Evolutionary conservation across 2,888 invertebrate species (phyloP).

Genomic region (Drosophila bunnanda): DNA sequence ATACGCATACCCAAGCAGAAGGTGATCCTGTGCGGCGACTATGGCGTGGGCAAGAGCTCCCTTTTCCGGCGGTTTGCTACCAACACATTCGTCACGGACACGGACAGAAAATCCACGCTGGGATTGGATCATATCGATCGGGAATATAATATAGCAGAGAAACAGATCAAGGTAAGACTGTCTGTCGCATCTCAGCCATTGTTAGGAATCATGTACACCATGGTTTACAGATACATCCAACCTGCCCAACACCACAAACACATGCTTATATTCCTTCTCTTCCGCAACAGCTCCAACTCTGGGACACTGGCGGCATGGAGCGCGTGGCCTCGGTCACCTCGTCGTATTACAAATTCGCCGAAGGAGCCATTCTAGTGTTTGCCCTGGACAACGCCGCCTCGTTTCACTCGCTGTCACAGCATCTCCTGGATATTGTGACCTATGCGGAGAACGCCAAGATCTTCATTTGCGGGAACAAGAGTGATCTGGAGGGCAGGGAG

Average conservation of each 20-base stretch:
- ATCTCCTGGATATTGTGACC: slow-evolving; percentile 95
- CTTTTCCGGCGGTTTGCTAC: slow-evolving; percentile 95
- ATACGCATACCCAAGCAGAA: slow-evolving; percentile 94
- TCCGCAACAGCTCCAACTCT: slow-evolving; percentile 91
- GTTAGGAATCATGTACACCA: not conserved
- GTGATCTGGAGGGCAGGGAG: slow-evolving; percentile 90
- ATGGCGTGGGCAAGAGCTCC: slow-evolving; percentile 97
- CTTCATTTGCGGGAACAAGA: slow-evolving; percentile 96
- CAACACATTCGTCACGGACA: slow-evolving; percentile 87
- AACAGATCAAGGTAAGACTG: slow-evolving; percentile 85
- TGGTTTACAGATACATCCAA: not conserved
- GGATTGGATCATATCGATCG: slow-evolving; percentile 96
- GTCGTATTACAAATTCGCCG: slow-evolving; percentile 97
- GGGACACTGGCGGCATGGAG: slow-evolving; percentile 99
- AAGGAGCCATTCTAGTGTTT: slow-evolving; percentile 96
- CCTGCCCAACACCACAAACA: not conserved
- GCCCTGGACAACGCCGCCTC: slow-evolving; percentile 95
- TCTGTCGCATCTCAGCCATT: not conserved
- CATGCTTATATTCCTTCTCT: not conserved
- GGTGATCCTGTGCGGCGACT: slow-evolving; percentile 97
- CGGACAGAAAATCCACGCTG: slow-evolving; percentile 93
- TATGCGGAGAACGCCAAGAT: slow-evolving; percentile 98
- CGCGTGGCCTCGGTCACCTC: slow-evolving; percentile 97
- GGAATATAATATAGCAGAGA: slow-evolving; percentile 90
- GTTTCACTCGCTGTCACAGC: slow-evolving; percentile 96